Conservation (phyloP, 2,797 vertebrate species). For the Helostoma temminkii region DNA sequence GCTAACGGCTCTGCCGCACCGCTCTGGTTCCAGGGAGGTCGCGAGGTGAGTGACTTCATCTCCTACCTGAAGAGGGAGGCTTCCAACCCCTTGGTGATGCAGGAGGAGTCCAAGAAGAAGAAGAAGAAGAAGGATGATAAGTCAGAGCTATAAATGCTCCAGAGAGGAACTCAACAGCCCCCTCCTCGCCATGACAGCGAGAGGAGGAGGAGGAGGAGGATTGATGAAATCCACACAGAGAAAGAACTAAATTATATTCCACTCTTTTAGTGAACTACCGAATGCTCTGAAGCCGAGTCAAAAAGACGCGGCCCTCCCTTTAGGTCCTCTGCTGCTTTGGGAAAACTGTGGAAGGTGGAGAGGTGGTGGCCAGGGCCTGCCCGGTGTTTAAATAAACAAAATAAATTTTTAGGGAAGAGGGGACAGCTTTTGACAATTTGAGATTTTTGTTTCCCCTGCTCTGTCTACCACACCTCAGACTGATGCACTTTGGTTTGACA, state of each 20-base stretch:
- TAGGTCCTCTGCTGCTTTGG: conserved; percentile 77
- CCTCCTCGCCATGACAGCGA: conserved; percentile 25
- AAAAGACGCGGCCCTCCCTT: conserved; percentile 64
- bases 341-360: conserved; percentile 74
- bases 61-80: conserved; percentile 95
- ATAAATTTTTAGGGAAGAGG: conserved; percentile 70
- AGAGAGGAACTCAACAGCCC: conserved; percentile 50
- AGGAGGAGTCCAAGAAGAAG: conserved; percentile 92
- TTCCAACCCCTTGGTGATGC: conserved; percentile 87
- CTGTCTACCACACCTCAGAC: conserved; percentile 75
- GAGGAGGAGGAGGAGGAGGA: conserved; percentile 54
- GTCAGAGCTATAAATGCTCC: conserved; percentile 86
- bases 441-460: conserved; percentile 71
- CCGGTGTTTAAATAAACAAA: conserved; percentile 64
- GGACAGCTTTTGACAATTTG: conserved; percentile 73
- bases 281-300: conserved; percentile 81
- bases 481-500: conserved; percentile 83
- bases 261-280: conserved; percentile 82
- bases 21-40: conserved; percentile 88
- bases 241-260: conserved; percentile 84
- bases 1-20: conserved; percentile 9
- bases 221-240: conserved; percentile 57
- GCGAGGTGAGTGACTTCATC: conserved; percentile 95
- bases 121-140: conserved; percentile 83
- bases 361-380: conserved; percentile 76